Percentiles rank a stretch among this genome's conserved stretches.
phyloP scores from a whole-genome alignment of 2,888 invertebrate genomes.

The Meghimatium bilineatum region DNA sequence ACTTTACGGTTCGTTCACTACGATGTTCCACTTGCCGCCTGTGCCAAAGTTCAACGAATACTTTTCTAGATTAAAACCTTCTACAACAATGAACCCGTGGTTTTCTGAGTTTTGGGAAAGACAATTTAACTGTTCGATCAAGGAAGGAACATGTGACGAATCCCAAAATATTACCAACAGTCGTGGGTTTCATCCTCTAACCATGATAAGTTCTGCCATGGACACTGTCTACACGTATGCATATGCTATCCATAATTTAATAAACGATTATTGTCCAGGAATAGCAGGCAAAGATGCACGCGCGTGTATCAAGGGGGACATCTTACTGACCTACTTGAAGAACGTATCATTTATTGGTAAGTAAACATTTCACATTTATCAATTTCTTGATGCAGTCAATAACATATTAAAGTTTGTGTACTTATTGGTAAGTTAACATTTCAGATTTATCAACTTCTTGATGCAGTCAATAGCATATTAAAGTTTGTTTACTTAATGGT shows the following conservation, averaged over 20 bases:
- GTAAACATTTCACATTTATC: not conserved
- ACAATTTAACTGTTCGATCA: slow-evolving; percentile 58
- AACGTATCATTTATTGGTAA: slow-evolving; percentile 38
- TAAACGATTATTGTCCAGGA: slow-evolving; percentile 5
- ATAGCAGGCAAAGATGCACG: slow-evolving; percentile 31
- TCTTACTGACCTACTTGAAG: slow-evolving; percentile 42
- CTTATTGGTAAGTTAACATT: too few relatives aligned
- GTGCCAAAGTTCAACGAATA: slow-evolving; percentile 59
- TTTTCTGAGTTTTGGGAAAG: slow-evolving; percentile 66
- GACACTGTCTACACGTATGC: slow-evolving; percentile 43
- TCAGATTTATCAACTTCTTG: too few relatives aligned
- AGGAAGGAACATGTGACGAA: slow-evolving; percentile 34
- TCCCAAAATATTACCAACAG: not conserved
- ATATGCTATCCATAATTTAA: slow-evolving; percentile 37
- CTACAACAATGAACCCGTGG: slow-evolving; percentile 62
- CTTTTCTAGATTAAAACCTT: slow-evolving; percentile 58
- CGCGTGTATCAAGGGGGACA: slow-evolving; percentile 37
- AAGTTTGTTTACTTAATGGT: too few relatives aligned
- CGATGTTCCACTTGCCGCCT: slow-evolving; percentile 47
- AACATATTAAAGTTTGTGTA: too few relatives aligned
- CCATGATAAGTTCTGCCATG: not conserved
- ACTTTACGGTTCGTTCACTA: slow-evolving; percentile 59
- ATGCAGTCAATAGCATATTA: too few relatives aligned
- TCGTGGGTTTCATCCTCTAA: not conserved
- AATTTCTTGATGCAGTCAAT: too few relatives aligned